Evolutionary conservation across 1,140 invertebrate genomes (phyloP), one percentile per base, ranked within the genome.

Genomic region (Catajapyx aquilonaris): DNA sequence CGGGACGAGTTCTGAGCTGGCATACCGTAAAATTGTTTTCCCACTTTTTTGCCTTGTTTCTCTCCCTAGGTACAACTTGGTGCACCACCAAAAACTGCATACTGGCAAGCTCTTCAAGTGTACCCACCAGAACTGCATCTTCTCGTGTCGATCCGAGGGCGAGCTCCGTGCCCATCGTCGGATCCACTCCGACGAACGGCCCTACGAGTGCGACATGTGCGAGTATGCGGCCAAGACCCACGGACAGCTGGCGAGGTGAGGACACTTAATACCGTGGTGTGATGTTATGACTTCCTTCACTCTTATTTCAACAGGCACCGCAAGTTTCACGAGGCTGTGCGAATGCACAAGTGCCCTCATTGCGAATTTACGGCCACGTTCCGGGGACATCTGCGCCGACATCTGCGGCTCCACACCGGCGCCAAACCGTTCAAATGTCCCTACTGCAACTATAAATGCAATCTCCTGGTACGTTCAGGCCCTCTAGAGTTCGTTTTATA

Each of bases 391-490:
- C 55, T 90, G 46, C 73, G 69, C 40, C 62, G 81, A 36, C 86
- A 90, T 52, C 58, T 76, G 50, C 65, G 71, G 5, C 59, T 71
- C 17, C 83, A 88, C 48, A 74, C 72, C 7, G 78, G 81, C 1
- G 67, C 74, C 37, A 79, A 84, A 50, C 85, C 86, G 0, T 90
- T 79, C 58, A 67, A 66, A 44, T 94, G 88, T 56, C 79, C 78
- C 4, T 71, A 85, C 52, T 87, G 83, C 50, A 38, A 55, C 13
- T 88, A 80, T 47, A 67, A 67, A 1, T 83, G 81, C 51, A 83
- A 75, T 44, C 77, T 70, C 45, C 50, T 72, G 60, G 70, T 72
- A 57, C 64, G 57, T 57, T n/a, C n/a, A n/a, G 25, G 30, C 7
- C 30, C 7, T 17, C 30, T 31, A n/a, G n/a, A n/a, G n/a, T n/a